Base-by-base conservation (phyloP, 1,140 invertebrate genomes). In the Ostrea denselamellosa region DNA sequence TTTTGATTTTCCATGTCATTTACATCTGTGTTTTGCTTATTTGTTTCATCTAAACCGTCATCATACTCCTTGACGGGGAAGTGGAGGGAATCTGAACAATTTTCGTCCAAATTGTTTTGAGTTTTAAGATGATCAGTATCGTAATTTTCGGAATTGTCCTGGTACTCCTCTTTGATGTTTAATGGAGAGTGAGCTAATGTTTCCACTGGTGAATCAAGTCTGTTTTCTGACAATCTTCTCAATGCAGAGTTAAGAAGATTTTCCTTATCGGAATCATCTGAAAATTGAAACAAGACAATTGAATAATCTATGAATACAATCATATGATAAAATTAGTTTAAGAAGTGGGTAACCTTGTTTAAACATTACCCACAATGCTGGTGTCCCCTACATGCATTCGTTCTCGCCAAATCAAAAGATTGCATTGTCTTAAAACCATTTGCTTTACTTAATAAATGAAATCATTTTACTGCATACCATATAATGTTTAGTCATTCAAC, bases 231-330 rank as follows among this genome's bases (percentile, higher is more conserved):
- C 68, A 77, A 77, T 22, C 68, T 34, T 77, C 68, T 77, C 28
- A 77, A 28, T 34, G 68, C 68, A 77, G 68, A 77, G 22, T 12
- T 77, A 77, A 77, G 68, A 77, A 77, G 68, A 77, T 77, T 77
- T 34, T 77, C 68, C 68, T 77, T 25, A 34, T 77, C 12, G 68
- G 68, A 77, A 77, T 77, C 68, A 77, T 77, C 68, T 77, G 65
- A 77, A 77, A 62, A 77, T 10, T 28, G 25, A 12, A 77, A 14
- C 5, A 10, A 77, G 14, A 34, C 14, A 34, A 10, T 28, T 28
- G 25, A 34, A 28, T 44, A 34, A 14, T 34, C 10, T 62, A 19
- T n/a, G n/a, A 62, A 62, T 19, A 17, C 17, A 19, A 5, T 44
- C 5, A 5, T 44, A 44, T 44, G 34, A 44, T 44, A 44, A 44